Evolutionary conservation across 2,113 vertebrate genomes (phyloP).

Genomic region (Ptilonorhynchus violaceus): DNA sequence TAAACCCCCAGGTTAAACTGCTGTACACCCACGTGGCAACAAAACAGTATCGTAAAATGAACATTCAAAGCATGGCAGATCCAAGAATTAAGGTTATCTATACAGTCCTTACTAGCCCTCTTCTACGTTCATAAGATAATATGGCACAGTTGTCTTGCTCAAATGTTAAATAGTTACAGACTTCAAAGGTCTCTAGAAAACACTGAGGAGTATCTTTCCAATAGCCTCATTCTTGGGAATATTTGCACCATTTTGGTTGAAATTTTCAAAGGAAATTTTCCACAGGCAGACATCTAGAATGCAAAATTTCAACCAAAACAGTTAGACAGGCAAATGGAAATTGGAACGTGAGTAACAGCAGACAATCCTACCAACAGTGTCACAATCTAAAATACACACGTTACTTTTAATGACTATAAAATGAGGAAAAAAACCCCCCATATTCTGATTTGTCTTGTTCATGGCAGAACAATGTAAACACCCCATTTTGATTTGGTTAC

Average conservation of each 20-base stretch:
- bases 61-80: neutral
- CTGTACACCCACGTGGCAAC: neutral
- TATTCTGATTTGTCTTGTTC: neutral
- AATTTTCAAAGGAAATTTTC: neutral
- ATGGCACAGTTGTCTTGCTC: neutral
- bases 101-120: neutral
- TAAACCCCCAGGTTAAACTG: neutral
- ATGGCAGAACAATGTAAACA: neutral
- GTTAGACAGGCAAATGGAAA: neutral
- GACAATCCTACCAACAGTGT: neutral
- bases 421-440: neutral
- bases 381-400: neutral
- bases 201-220: neutral
- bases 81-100: neutral
- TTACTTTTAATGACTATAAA: neutral
- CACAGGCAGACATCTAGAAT: neutral
- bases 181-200: neutral
- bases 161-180: neutral
- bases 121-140: neutral
- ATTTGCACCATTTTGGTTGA: neutral
- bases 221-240: neutral
- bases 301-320: neutral
- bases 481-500: neutral
- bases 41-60: neutral
- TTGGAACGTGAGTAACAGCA: neutral